A percentile compares a stretch with the other conserved stretches of the same genome.
phyloP scores from a whole-genome alignment of 2,797 vertebrate species.

The Erethizon dorsatum region DNA sequence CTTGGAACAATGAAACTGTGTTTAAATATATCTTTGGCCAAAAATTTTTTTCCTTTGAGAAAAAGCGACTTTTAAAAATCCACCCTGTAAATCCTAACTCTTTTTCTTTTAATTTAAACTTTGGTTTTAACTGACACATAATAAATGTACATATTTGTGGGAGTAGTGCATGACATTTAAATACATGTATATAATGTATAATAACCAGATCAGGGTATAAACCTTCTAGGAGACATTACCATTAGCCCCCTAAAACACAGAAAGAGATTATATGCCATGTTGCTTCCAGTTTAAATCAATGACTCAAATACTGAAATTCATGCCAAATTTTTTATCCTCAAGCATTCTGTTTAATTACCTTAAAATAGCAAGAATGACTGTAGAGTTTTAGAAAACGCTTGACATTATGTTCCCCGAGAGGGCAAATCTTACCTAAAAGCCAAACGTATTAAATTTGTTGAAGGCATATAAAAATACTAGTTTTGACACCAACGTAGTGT shows the following conservation, averaged over 20 bases:
- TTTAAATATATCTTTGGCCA: not conserved
- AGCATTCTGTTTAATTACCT: constrained; percentile 52
- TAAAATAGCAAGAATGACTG: constrained; percentile 4
- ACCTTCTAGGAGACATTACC: not conserved
- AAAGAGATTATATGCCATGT: not conserved
- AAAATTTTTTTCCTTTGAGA: not conserved
- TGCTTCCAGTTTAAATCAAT: constrained; percentile 63
- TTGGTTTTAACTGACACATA: not conserved
- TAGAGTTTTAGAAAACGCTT: constrained; percentile 57
- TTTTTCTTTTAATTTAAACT: not conserved
- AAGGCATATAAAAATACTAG: constrained; percentile 47
- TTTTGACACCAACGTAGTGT: not conserved
- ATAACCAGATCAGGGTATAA: not conserved
- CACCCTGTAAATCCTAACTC: not conserved
- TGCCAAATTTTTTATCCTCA: constrained; percentile 41
- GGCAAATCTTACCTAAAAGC: constrained; percentile 46
- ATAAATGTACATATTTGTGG: not conserved
- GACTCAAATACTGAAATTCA: not conserved
- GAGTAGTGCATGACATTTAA: not conserved
- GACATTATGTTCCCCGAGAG: constrained; percentile 4
- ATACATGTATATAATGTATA: not conserved
- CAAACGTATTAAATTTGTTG: constrained; percentile 64
- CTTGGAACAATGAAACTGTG: constrained; percentile 35
- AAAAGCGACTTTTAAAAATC: not conserved
- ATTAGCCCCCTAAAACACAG: not conserved